Evolutionary conservation across 2,113 vertebrate species (phyloP).

Genomic region (Benitochromis conjunctus): DNA sequence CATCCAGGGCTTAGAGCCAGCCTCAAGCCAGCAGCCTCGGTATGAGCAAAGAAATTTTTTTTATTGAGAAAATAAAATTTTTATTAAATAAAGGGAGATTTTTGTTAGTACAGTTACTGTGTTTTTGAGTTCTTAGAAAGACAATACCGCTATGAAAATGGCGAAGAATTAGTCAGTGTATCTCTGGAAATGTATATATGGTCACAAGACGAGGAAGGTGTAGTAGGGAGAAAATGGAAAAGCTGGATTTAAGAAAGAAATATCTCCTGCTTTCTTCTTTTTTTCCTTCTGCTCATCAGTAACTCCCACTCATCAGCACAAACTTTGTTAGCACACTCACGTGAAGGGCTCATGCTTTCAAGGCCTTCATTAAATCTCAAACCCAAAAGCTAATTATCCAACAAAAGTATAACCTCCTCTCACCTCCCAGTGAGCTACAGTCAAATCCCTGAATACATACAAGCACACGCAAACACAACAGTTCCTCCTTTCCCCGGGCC

Average conservation of each 20-base stretch:
- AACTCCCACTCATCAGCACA: constrained; percentile 5
- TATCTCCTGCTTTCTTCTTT: neutral
- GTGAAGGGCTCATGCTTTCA: constrained; percentile 11
- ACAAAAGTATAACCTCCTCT: constrained; percentile 1
- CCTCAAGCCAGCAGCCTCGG: neutral
- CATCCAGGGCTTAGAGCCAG: fast-evolving
- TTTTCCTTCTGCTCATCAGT: neutral
- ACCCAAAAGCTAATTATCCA: constrained; percentile 37
- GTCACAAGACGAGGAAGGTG: neutral
- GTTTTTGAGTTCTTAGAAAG: neutral
- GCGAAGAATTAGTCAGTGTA: neutral
- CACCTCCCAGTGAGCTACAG: neutral
- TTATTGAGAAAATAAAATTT: neutral
- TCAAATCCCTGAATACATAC: neutral
- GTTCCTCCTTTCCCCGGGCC: neutral
- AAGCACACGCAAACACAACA: neutral
- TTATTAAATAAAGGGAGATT: too few species aligned
- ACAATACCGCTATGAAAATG: neutral
- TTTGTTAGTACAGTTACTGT: too few species aligned
- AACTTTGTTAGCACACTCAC: constrained; percentile 9
- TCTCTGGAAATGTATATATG: neutral
- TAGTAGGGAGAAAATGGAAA: neutral
- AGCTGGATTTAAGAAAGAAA: neutral
- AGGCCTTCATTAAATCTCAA: constrained; percentile 44
- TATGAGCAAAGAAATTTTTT: neutral